These are phyloP conservation scores for Chroicocephalus ridibundus DNA, from an alignment of 2,113 vertebrate genomes.

Conservation along the genomic window DNA sequence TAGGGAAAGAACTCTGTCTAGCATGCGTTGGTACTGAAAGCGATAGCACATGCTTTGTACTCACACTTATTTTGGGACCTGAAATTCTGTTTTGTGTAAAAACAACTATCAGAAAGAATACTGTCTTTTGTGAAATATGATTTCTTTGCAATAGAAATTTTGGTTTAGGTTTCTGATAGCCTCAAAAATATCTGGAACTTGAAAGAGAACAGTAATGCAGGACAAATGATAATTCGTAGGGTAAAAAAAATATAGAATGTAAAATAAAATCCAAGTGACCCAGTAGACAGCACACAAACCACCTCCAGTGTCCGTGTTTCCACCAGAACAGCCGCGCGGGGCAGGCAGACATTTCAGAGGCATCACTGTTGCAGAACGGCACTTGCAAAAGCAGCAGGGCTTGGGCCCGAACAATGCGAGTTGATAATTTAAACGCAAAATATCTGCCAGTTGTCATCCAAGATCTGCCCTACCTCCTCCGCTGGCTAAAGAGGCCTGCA, in stretches of 20 bases:
- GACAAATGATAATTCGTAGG: neutral
- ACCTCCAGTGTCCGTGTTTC: neutral
- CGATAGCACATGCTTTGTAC: neutral
- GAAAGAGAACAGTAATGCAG: neutral
- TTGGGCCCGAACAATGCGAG: too few relatives aligned
- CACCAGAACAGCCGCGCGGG: neutral
- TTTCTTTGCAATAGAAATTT: neutral
- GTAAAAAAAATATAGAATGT: neutral
- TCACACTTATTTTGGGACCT: neutral
- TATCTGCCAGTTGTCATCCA: neutral
- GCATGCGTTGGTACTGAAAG: neutral
- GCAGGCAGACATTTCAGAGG: neutral
- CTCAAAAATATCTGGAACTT: neutral
- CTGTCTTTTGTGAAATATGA: neutral
- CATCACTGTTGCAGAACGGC: neutral
- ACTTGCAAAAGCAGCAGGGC: neutral
- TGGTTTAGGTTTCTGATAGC: neutral
- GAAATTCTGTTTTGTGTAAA: neutral
- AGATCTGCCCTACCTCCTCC: neutral
- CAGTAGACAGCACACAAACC: neutral
- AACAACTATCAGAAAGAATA: neutral
- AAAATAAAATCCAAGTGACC: neutral
- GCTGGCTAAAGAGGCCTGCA: accelerated
- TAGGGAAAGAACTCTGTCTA: neutral
- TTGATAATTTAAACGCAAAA: neutral